phyloP scores from a whole-genome alignment of 2,797 vertebrate species.

The Centroberyx gerrardi region DNA sequence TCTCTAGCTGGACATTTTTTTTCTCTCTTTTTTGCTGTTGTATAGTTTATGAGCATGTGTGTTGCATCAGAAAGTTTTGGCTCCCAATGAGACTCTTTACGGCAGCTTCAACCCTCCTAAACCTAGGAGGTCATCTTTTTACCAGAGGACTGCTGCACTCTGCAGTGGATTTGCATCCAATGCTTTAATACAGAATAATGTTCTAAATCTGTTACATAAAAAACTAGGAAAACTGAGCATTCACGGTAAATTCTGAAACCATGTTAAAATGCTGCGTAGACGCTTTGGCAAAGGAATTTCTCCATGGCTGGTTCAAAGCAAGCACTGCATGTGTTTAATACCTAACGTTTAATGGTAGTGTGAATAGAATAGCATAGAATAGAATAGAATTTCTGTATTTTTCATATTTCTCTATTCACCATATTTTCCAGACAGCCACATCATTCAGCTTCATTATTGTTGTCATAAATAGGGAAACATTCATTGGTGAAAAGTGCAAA shows the following conservation, averaged over 20 bases:
- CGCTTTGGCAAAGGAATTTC: neutral
- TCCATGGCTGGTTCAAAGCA: neutral
- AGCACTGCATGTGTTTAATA: neutral
- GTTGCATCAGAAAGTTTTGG: conserved; percentile 56
- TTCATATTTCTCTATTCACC: neutral
- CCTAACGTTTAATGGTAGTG: neutral
- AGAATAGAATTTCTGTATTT: conserved; percentile 2
- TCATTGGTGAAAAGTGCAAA: conserved; percentile 11
- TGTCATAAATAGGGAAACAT: conserved; percentile 18
- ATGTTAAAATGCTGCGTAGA: neutral
- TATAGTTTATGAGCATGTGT: conserved; percentile 58
- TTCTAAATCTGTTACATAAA: neutral
- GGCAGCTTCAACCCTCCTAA: conserved; percentile 14
- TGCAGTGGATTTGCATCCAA: neutral
- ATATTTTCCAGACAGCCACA: conserved; percentile 6
- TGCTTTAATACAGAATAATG: neutral
- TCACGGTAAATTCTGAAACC: neutral
- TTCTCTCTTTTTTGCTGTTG: conserved; percentile 22
- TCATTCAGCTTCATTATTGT: neutral
- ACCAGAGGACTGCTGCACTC: neutral
- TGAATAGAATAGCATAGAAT: neutral
- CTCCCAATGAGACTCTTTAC: conserved; percentile 15
- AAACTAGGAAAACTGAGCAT: neutral
- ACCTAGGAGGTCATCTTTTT: conserved; percentile 17
- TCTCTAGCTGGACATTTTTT: conserved; percentile 11